Percentiles rank a stretch among this genome's conserved stretches.
Evolutionary conservation across 2,888 invertebrate species (phyloP).

Genomic region (Tipula vernalis): DNA sequence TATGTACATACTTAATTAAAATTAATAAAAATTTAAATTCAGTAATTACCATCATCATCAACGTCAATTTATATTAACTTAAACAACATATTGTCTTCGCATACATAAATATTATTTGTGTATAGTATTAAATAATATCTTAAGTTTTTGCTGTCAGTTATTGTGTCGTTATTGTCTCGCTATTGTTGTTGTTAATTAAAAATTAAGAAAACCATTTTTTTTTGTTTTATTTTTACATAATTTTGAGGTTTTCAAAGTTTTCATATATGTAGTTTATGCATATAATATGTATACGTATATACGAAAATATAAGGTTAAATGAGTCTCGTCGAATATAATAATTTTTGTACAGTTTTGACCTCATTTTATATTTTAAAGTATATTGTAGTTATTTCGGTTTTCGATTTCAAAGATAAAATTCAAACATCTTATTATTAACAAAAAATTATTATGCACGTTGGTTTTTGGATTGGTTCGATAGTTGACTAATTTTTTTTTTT

Average conservation of each 20-base stretch:
- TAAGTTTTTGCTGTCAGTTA: neutral
- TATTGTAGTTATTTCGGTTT: neutral
- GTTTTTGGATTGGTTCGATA: neutral
- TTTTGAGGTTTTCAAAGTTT: neutral
- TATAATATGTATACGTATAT: neutral
- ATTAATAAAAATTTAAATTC: neutral
- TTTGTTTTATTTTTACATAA: neutral
- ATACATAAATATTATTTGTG: neutral
- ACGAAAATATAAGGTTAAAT: neutral
- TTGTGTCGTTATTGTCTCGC: neutral
- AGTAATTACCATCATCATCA: constrained; percentile 4
- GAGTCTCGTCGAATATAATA: neutral
- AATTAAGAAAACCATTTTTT: neutral
- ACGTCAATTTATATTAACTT: neutral
- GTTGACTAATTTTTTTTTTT: neutral
- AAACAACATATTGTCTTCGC: neutral
- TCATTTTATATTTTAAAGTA: neutral
- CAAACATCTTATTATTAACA: neutral
- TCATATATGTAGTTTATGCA: neutral
- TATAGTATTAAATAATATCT: neutral
- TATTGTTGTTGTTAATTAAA: neutral
- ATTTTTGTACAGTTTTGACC: neutral
- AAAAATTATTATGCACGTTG: neutral
- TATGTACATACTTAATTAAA: neutral
- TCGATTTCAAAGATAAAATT: constrained; percentile 4